Evolutionary conservation across 2,888 invertebrate genomes (phyloP).

Genomic region (Hedychridium roseum): DNA sequence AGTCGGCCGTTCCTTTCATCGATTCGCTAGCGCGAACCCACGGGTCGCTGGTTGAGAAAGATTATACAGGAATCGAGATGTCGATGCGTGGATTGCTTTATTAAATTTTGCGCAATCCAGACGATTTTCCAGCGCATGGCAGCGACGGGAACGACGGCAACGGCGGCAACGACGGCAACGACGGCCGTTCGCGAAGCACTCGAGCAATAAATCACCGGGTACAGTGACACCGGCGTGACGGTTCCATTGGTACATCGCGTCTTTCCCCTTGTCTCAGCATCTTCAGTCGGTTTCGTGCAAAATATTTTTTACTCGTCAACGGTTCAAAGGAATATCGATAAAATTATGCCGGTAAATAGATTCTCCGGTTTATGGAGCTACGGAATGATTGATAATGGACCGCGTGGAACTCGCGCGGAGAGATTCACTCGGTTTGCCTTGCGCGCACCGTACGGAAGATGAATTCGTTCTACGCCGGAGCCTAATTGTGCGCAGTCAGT

Average conservation of each 20-base stretch:
- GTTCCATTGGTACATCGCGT: slow-evolving; percentile 11
- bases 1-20: slow-evolving; percentile 25
- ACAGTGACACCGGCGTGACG: slow-evolving; percentile 46
- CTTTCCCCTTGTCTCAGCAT: background rate
- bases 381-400: slow-evolving; percentile 59
- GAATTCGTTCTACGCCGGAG: slow-evolving; percentile 54
- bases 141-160: slow-evolving; percentile 22
- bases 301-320: no score
- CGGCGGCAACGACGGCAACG: slow-evolving; percentile 20
- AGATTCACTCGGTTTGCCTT: no score
- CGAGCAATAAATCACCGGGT: slow-evolving; percentile 42
- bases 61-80: slow-evolving; percentile 41
- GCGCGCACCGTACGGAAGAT: slow-evolving; percentile 54
- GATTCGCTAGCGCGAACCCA: slow-evolving; percentile 15
- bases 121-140: slow-evolving; percentile 45
- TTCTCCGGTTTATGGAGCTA: slow-evolving; percentile 27
- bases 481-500: slow-evolving; percentile 60
- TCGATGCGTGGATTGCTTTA: slow-evolving; percentile 51
- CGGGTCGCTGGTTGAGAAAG: slow-evolving; percentile 32
- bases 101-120: slow-evolving; percentile 53
- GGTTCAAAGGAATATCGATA: no score
- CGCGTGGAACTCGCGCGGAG: slow-evolving; percentile 45
- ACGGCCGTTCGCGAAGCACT: slow-evolving; percentile 14
- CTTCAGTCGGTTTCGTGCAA: no score
- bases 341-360: no score